Evolutionary conservation across 2,797 vertebrate species (phyloP), one percentile per base, ranked within the genome.

Genomic region (Erethizon dorsatum): DNA sequence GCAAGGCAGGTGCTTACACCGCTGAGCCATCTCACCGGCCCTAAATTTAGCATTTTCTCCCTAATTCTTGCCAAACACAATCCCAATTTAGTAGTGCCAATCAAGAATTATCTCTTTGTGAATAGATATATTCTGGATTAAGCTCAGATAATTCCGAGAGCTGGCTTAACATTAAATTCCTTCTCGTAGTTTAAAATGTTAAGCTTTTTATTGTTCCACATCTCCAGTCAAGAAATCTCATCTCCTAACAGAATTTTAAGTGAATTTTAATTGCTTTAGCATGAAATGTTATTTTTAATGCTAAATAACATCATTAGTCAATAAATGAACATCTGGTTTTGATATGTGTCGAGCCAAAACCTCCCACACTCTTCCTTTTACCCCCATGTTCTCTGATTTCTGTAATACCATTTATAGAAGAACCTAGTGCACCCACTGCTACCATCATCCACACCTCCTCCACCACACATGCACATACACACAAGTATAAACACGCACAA

Each of bases 281-380:
- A 65, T 69, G 88, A 96, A 86, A 78, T 96, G 77, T 78, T 95
- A 96, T 94, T 97, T 96, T 95, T 93, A 83, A 92, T 89, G 79
- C 78, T 84, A 97, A 90, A 67, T 82, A 69, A 86, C 61, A 54
- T 95, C 84, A 83, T 88, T 91, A 95, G 45, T 88, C 87, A 96
- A 83, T 92, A 93, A 91, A 59, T 77, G 83, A 90, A 86, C 88
- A 89, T 73, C 87, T 97, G 80, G 63, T 95, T 97, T 92, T 91
- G 61, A 73, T 93, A 33, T 1, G 11, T 88, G 59, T 90, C 75
- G 78, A 95, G 80, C 79, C 69, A 6, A 91, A 96, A 91, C 75
- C 83, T 93, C 77, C 54, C 0, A 56, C 67, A 14, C 18, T 63
- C 47, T 75, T 90, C 13, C 45, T 79, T 83, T 18, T 0, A n/a